A percentile compares a stretch with the other conserved stretches of the same genome.
Conservation (phyloP, 2,113 vertebrate genomes). For the Aramus guarauna region DNA sequence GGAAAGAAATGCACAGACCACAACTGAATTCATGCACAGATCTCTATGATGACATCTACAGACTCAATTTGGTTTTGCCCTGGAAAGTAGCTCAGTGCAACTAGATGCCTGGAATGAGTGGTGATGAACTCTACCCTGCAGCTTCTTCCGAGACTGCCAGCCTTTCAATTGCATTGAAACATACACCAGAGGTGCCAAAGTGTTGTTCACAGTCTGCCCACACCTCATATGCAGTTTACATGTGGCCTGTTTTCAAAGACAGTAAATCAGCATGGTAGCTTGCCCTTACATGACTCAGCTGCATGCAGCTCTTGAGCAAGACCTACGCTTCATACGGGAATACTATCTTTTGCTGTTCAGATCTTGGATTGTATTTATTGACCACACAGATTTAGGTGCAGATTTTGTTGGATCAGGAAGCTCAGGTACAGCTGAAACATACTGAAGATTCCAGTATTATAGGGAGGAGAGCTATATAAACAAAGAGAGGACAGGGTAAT, state of each 20-base stretch:
- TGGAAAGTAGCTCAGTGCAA: background rate
- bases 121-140: background rate
- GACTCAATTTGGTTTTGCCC: background rate
- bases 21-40: background rate
- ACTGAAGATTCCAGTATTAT: background rate
- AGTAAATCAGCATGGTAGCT: background rate
- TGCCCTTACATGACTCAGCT: background rate
- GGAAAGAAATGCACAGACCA: background rate
- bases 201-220: background rate
- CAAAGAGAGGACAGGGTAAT: background rate
- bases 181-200: background rate
- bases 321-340: background rate
- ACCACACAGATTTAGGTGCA: background rate
- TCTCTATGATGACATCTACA: background rate
- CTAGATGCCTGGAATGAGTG: accelerated
- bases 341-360: background rate
- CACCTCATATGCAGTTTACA: background rate
- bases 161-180: background rate
- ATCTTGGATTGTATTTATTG: background rate
- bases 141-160: background rate
- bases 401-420: background rate
- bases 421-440: background rate
- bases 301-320: background rate
- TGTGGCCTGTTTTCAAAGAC: background rate
- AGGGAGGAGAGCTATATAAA: background rate